phyloP scores from a whole-genome alignment of 2,113 vertebrate species.

The Indicator maculatus region DNA sequence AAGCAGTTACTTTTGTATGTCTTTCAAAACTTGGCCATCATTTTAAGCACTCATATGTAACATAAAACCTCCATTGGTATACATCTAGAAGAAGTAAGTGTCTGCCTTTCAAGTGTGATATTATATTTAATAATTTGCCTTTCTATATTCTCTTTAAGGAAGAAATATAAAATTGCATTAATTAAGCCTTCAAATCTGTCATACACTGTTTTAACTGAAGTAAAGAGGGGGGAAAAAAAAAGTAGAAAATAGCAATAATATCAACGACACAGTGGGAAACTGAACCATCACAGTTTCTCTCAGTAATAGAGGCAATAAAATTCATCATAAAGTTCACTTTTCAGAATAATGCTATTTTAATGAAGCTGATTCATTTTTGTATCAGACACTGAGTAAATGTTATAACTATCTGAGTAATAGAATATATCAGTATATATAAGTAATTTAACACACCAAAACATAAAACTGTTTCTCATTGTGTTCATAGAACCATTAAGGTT shows the following conservation, averaged over 20 bases:
- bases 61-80: not conserved
- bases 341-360: not conserved
- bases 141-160: not conserved
- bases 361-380: not conserved
- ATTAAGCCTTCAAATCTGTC: not conserved
- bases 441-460: not conserved
- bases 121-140: not conserved
- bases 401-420: not conserved
- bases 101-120: not conserved
- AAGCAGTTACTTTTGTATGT: not conserved
- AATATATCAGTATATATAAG: not conserved
- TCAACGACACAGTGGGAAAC: not conserved
- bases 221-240: not conserved
- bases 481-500: no score
- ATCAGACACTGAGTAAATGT: not conserved
- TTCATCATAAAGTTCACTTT: not conserved
- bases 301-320: not conserved
- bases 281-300: not conserved
- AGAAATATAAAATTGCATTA: not conserved
- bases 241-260: not conserved
- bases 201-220: not conserved
- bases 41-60: constrained; percentile 13
- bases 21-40: not conserved
- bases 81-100: not conserved
- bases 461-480: not conserved